Conservation (phyloP, 92 coral and sea anemone species). For the Paramuricea clavata region DNA sequence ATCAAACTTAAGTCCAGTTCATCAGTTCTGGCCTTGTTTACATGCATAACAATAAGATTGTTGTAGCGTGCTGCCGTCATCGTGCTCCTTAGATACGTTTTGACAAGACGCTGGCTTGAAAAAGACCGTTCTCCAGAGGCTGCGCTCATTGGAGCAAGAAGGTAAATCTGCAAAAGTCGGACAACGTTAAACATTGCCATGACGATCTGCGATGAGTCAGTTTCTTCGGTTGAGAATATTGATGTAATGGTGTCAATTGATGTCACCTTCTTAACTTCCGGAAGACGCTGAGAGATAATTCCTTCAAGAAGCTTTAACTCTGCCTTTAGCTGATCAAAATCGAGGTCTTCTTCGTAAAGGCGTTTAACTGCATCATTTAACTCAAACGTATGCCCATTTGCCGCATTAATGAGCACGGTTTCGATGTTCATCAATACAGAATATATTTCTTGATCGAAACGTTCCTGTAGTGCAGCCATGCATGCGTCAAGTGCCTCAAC, state of each 20-base stretch:
- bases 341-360: constrained; percentile 23
- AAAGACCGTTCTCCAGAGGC: constrained; percentile 28
- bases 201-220: constrained; percentile 20
- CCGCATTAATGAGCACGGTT: constrained; percentile 33
- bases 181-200: constrained; percentile 25
- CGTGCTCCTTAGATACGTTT: constrained; percentile 36
- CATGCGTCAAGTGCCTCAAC: constrained; percentile 20
- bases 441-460: constrained; percentile 15
- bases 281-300: constrained; percentile 32
- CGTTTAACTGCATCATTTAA: constrained; percentile 19
- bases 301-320: constrained; percentile 27
- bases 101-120: constrained; percentile 18
- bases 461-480: constrained; percentile 10
- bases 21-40: constrained; percentile 26
- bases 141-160: constrained; percentile 39
- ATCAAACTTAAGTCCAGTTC: constrained; percentile 18
- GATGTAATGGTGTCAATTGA: constrained; percentile 26
- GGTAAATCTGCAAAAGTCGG: constrained; percentile 34
- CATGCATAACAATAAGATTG: constrained; percentile 10
- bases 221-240: not conserved
- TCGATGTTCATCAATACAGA: constrained; percentile 37
- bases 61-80: constrained; percentile 34
- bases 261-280: constrained; percentile 35
- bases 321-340: constrained; percentile 26
- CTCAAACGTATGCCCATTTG: constrained; percentile 15